phyloP scores from a whole-genome alignment of 2,797 vertebrate species.

The Leptatherina wallacei region DNA sequence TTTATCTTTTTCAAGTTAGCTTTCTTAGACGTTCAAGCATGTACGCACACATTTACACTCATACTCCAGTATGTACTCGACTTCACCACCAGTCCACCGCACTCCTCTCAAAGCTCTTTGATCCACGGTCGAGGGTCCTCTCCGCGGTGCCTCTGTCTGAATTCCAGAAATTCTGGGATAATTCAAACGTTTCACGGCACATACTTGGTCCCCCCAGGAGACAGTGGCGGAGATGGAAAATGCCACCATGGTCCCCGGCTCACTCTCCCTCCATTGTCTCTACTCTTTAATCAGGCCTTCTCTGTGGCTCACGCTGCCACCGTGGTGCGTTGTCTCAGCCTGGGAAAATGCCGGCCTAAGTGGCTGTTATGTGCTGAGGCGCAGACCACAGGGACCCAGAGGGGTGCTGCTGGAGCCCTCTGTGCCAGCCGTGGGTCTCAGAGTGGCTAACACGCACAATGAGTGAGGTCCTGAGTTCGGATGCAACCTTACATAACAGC shows the following conservation, averaged over 20 bases:
- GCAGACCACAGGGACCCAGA: slow-evolving; percentile 75
- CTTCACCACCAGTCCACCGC: slow-evolving; percentile 77
- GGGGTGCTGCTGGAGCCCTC: slow-evolving; percentile 74
- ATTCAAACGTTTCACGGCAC: slow-evolving; percentile 84
- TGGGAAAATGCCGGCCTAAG: slow-evolving; percentile 85
- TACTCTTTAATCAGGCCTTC: slow-evolving; percentile 85
- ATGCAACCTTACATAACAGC: slow-evolving; percentile 61
- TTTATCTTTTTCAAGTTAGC: slow-evolving; percentile 64
- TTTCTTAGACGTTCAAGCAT: slow-evolving; percentile 42
- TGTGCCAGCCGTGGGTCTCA: slow-evolving; percentile 74
- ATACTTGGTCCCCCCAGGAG: slow-evolving; percentile 81
- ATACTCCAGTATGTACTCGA: slow-evolving; percentile 59
- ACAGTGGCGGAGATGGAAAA: slow-evolving; percentile 80
- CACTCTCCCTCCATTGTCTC: slow-evolving; percentile 83
- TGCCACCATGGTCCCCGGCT: slow-evolving; percentile 79
- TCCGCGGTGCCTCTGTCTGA: slow-evolving; percentile 81
- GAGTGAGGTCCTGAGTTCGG: slow-evolving; percentile 62
- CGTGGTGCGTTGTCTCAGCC: slow-evolving; percentile 83
- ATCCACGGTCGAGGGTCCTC: slow-evolving; percentile 83
- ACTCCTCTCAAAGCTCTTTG: slow-evolving; percentile 79
- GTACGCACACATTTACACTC: slow-evolving; percentile 45
- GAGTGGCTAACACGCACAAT: slow-evolving; percentile 72
- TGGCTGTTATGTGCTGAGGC: slow-evolving; percentile 76
- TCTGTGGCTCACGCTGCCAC: slow-evolving; percentile 81
- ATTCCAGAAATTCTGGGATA: slow-evolving; percentile 86